Conservation (phyloP, 2,113 vertebrate species). For the Rhinichthys klamathensis region DNA sequence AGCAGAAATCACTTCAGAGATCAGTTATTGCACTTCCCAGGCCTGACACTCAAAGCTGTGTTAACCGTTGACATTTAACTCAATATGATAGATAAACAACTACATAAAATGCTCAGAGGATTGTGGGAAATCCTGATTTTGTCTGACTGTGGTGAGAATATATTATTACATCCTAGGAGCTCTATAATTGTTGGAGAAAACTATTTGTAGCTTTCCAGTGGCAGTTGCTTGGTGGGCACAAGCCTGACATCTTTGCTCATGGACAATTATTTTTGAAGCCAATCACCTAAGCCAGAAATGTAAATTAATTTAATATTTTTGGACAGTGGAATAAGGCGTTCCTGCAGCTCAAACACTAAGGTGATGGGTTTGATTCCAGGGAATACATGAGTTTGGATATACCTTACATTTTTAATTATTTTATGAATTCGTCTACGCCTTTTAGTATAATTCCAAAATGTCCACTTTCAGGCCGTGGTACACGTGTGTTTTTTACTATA, state of each 20-base stretch:
- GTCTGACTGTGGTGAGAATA: neutral
- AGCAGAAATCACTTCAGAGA: constrained; percentile 27
- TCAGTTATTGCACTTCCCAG: constrained; percentile 1
- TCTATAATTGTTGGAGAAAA: neutral
- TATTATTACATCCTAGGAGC: neutral
- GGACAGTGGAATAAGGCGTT: neutral
- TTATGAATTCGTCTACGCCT: neutral
- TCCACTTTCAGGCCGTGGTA: neutral
- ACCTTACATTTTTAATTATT: too few species aligned
- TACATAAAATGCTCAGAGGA: constrained; percentile 8
- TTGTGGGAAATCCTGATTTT: constrained; percentile 12
- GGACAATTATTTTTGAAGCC: neutral
- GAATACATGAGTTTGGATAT: too few species aligned
- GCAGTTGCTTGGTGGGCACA: neutral
- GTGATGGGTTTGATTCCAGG: too few species aligned
- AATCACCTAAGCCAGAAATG: neutral
- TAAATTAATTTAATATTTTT: neutral
- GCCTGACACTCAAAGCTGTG: constrained; percentile 14
- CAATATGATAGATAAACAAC: constrained; percentile 16
- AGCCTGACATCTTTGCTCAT: neutral
- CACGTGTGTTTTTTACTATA: neutral
- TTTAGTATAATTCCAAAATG: neutral
- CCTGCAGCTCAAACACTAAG: neutral
- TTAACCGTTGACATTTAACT: constrained; percentile 28
- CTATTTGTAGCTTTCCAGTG: neutral